Base-by-base conservation (phyloP, 2,888 invertebrate species). In the Drosophila macrospina region DNA sequence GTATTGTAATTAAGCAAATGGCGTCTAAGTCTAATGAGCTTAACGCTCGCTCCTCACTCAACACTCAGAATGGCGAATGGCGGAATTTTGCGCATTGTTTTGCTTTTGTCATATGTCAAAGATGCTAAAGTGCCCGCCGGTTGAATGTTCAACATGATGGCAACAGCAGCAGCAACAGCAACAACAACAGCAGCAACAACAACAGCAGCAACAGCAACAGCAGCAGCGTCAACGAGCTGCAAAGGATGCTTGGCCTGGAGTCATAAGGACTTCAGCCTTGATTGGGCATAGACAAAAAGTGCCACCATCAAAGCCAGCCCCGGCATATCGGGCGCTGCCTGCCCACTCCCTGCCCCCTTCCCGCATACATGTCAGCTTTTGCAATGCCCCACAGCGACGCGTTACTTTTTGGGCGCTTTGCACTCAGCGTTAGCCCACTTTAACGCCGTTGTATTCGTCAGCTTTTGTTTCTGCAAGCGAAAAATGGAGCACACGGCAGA, bases 401-500 rank as follows among this genome's bases (percentile, higher is more conserved):
- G 66, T 71, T 78, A 52, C 42, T 72, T 78, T 80, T 74, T 47
- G 69, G 59, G 37, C 20, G 62, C 74, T 74, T 60, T 72, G 70
- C 85, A 84, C 85, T 87, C 81, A 60, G 47, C 71, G 81, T 81
- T 81, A 81, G 81, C 81, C 80, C 86, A 82, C 69, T 88, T 86
- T 88, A 41, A 65, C 52, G 66, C 60, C 56, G 75, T 73, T 88
- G 61, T 72, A 70, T 69, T 77, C 81, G 69, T 69, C 82, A 74
- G 63, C 78, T 75, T 78, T 74, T 63, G 69, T 66, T 64, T 73
- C 55, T 72, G 81, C 65, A 42, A 61, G 54, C 80, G 56, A 69
- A 76, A 80, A 80, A 78, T 87, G 68, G 88, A 85, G 64, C 81
- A 74, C 66, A 81, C 82, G 82, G 74, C 86, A 88, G 88, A 88